These are phyloP conservation scores for Setophaga petechia DNA, from an alignment of 2,113 vertebrate species.

Conservation along the genomic window DNA sequence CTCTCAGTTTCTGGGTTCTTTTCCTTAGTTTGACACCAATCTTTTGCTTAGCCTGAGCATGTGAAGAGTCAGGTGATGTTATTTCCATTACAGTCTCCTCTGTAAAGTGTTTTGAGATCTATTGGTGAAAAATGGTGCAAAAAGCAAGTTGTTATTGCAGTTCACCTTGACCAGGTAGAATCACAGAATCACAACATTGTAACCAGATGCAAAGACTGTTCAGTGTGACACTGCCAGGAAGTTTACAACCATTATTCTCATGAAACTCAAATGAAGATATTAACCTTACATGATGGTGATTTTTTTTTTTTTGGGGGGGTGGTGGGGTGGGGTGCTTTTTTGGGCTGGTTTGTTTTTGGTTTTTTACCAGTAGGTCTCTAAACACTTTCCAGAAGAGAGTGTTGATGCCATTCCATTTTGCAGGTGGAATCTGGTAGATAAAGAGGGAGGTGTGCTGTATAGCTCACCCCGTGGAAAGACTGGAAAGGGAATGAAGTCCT, in stretches of 20 bases:
- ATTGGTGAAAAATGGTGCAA: neutral
- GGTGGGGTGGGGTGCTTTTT: no score
- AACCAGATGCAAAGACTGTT: neutral
- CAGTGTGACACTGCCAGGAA: neutral
- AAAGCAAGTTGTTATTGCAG: neutral
- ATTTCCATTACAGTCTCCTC: neutral
- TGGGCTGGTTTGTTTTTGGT: accelerated
- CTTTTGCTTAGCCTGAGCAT: neutral
- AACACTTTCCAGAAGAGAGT: neutral
- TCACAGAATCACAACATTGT: accelerated
- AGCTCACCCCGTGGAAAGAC: neutral
- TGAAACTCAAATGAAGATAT: neutral
- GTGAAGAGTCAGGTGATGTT: neutral
- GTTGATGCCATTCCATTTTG: neutral
- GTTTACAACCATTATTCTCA: neutral
- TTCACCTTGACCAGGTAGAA: neutral
- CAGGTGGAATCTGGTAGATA: neutral
- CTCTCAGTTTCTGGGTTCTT: neutral
- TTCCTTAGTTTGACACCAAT: neutral
- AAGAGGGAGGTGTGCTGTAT: neutral
- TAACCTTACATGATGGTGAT: neutral
- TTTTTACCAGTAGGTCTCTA: neutral
- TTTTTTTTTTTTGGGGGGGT: no score
- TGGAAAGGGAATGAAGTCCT: neutral
- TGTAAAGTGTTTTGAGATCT: neutral